phyloP scores from a whole-genome alignment of 2,888 invertebrate genomes.

The Venusia cambrica region DNA sequence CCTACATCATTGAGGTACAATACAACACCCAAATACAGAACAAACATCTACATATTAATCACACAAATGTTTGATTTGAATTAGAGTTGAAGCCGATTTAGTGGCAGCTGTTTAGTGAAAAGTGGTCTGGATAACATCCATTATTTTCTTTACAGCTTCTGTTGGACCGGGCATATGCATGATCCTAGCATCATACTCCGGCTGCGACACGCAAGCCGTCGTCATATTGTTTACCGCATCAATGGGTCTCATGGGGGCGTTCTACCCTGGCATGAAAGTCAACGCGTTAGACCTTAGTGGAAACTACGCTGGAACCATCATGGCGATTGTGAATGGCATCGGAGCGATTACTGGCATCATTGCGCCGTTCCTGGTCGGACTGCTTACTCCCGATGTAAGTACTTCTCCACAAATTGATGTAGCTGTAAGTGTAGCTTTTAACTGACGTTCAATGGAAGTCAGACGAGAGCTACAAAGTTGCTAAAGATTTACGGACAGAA shows the following conservation, averaged over 20 bases:
- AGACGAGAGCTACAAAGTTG: no score
- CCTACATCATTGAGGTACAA: no score
- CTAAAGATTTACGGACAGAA: slow-evolving; percentile 8
- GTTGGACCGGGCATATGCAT: slow-evolving; percentile 85
- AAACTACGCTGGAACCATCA: slow-evolving; percentile 84
- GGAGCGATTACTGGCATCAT: slow-evolving; percentile 87
- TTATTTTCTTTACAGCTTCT: slow-evolving; percentile 69
- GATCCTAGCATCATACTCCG: slow-evolving; percentile 85
- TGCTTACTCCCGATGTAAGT: slow-evolving; percentile 84
- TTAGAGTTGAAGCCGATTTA: no score
- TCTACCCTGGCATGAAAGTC: slow-evolving; percentile 86
- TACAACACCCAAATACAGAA: no score
- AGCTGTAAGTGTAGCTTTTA: no score
- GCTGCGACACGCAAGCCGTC: slow-evolving; percentile 82
- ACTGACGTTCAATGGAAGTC: no score
- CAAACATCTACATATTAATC: no score
- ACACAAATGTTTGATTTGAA: no score
- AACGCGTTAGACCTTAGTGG: slow-evolving; percentile 85
- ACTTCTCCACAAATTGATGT: slow-evolving; percentile 8
- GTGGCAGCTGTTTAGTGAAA: no score
- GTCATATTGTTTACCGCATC: slow-evolving; percentile 84
- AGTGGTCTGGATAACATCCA: no score
- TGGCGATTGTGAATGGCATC: slow-evolving; percentile 86
- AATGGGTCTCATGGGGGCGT: slow-evolving; percentile 86
- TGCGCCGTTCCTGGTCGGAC: slow-evolving; percentile 84